A percentile compares a stretch with the other conserved stretches of the same genome.
phyloP scores from a whole-genome alignment of 1,140 invertebrate genomes.

The Macrocentrus cingulum region DNA sequence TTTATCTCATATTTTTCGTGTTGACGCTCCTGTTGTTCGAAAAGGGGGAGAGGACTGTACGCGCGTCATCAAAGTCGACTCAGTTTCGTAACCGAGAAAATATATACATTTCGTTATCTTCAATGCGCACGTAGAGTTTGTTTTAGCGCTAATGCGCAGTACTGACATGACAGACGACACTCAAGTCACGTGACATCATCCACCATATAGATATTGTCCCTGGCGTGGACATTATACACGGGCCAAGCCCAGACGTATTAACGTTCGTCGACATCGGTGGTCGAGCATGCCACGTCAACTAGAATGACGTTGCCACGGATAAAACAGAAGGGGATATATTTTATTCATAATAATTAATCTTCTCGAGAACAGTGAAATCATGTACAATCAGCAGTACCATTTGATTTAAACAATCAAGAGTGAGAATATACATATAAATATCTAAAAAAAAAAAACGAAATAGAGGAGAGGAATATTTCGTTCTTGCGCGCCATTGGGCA shows the following conservation, averaged over 20 bases:
- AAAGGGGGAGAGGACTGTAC: background rate
- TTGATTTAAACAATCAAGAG: background rate
- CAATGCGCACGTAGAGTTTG: too few relatives aligned
- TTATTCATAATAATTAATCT: background rate
- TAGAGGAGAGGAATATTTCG: background rate
- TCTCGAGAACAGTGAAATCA: background rate
- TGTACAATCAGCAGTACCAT: background rate
- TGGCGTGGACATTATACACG: constrained; percentile 13
- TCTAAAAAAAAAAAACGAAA: constrained; percentile 1
- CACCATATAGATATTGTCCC: too few relatives aligned
- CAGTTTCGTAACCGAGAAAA: too few relatives aligned
- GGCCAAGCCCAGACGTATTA: constrained; percentile 15
- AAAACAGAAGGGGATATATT: background rate
- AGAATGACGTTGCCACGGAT: constrained; percentile 30
- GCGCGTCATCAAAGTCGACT: background rate
- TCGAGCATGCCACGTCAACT: constrained; percentile 31
- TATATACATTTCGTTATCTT: too few relatives aligned
- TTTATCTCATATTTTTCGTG: too few relatives aligned
- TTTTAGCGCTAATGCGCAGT: too few relatives aligned
- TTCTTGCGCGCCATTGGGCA: too few relatives aligned
- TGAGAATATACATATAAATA: constrained; percentile 16
- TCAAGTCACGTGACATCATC: constrained; percentile 8
- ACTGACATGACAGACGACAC: constrained; percentile 1
- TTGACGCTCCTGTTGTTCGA: too few relatives aligned
- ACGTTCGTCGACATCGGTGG: constrained; percentile 20